A percentile compares a stretch with the other conserved stretches of the same genome.
Evolutionary conservation across 1,140 invertebrate genomes (phyloP).

Genomic region (Hesperophylax magnus): DNA sequence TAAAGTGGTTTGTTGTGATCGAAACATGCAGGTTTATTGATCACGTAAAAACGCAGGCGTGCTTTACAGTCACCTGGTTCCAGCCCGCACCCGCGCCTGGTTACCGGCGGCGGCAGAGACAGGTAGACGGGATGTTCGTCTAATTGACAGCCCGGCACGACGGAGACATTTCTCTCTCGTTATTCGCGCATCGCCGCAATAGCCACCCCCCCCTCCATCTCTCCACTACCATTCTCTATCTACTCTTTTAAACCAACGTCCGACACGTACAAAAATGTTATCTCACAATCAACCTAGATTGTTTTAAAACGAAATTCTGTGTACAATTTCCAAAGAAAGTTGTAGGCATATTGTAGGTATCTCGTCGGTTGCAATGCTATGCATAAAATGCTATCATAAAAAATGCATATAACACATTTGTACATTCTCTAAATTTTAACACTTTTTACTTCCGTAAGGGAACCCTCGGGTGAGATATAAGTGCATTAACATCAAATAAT

Average conservation of each 20-base stretch:
- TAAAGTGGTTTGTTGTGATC: neutral
- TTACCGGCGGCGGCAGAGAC: neutral
- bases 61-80: neutral
- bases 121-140: slow-evolving; percentile 13
- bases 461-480: neutral
- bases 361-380: too few species aligned
- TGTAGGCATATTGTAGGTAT: too few species aligned
- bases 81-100: neutral
- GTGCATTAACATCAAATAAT: slow-evolving; percentile 1
- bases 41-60: slow-evolving; percentile 24
- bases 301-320: neutral
- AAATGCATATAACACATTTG: too few species aligned
- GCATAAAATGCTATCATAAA: too few species aligned
- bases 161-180: neutral
- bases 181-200: neutral
- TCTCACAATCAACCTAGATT: neutral
- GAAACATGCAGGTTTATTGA: slow-evolving; percentile 27
- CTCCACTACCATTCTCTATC: too few species aligned
- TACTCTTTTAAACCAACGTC: neutral
- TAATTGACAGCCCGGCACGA: slow-evolving; percentile 20
- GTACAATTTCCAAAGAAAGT: too few species aligned
- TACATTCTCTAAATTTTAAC: too few species aligned
- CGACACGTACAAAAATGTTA: slow-evolving; percentile 15
- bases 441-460: too few species aligned
- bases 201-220: neutral